phyloP scores from a whole-genome alignment of 2,888 invertebrate species.

The Hypolimnas misippus region DNA sequence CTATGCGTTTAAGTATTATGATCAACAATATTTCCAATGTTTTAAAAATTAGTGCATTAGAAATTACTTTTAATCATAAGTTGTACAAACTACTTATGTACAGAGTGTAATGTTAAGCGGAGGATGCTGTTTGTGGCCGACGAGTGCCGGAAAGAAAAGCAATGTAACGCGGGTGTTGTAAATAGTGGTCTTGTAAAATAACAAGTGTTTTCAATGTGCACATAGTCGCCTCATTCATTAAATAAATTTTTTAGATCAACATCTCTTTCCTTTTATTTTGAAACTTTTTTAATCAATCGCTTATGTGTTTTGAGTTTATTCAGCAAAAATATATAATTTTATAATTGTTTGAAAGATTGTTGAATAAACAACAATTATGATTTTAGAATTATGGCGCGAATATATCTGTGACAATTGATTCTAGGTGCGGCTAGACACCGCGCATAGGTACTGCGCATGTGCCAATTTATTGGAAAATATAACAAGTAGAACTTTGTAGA shows the following conservation, averaged over 20 bases:
- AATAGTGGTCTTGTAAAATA: slow-evolving; percentile 79
- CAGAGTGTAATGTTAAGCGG: slow-evolving; percentile 67
- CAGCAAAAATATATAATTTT: too few relatives aligned
- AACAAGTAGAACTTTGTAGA: neutral
- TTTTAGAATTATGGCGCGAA: too few relatives aligned
- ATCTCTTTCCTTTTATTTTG: slow-evolving; percentile 49
- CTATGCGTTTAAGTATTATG: slow-evolving; percentile 80
- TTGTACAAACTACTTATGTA: slow-evolving; percentile 82
- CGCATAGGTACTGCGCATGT: slow-evolving; percentile 14
- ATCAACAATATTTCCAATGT: slow-evolving; percentile 82
- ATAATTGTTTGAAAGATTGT: too few relatives aligned
- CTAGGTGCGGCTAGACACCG: neutral
- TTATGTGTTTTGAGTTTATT: too few relatives aligned
- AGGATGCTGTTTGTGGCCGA: slow-evolving; percentile 47
- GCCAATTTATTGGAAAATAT: slow-evolving; percentile 27
- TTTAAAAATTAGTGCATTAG: slow-evolving; percentile 71
- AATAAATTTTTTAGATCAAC: slow-evolving; percentile 83
- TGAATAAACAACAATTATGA: too few relatives aligned
- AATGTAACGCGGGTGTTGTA: slow-evolving; percentile 65
- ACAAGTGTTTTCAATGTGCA: slow-evolving; percentile 83
- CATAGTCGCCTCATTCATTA: slow-evolving; percentile 84
- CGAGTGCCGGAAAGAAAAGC: slow-evolving; percentile 46
- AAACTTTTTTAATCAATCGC: neutral
- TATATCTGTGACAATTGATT: neutral
- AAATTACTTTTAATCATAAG: slow-evolving; percentile 65